Evolutionary conservation across 2,797 vertebrate species (phyloP), one percentile per base, ranked within the genome.

Genomic region (Staurois parvus): DNA sequence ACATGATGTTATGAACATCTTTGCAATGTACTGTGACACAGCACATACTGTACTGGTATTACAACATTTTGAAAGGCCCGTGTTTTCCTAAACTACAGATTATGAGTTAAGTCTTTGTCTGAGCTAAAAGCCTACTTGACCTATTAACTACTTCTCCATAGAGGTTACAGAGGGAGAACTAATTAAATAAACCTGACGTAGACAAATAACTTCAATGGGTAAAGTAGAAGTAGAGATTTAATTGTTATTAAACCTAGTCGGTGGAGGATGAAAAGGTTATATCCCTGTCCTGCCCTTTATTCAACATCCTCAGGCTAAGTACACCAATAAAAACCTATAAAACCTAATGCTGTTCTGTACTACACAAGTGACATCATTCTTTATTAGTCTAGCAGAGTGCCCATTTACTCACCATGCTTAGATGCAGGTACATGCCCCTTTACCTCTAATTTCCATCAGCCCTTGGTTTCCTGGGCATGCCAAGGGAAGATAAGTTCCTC

Each of bases 21-120:
- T 52, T 52, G 13, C 17, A 52, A 4, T 19, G 15, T 52, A 52
- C 15, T 19, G 13, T 19, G 6, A 52, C 48, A 52, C 42, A 45
- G 15, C 12, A 45, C 42, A 45, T 45, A 45, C 42, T 15, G 42
- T 45, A 45, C 42, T 15, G 42, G 42, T 45, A 45, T 45, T 45
- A 13, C 42, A 45, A 45, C 2, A 15, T 45, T 17, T 45, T 45
- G 66, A 15, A n/a, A 64, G 28, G 3, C 11, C n/a, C 28, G 2
- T 78, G 62, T 45, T 40, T 37, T 76, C 28, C 37, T 78, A 78
- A 78, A 67, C 13, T 37, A 67, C 17, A 9, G 40, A 78, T 67
- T 78, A 29, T 29, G 37, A 78, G 37, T 34, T 67, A 28, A 28
- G 76, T 24, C 34, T 40, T 29, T n/a, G n/a, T 45, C 62, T 67